A percentile compares a stretch with the other conserved stretches of the same genome.
Evolutionary conservation across 2,113 vertebrate genomes (phyloP).

Genomic region (Axis porcinus): DNA sequence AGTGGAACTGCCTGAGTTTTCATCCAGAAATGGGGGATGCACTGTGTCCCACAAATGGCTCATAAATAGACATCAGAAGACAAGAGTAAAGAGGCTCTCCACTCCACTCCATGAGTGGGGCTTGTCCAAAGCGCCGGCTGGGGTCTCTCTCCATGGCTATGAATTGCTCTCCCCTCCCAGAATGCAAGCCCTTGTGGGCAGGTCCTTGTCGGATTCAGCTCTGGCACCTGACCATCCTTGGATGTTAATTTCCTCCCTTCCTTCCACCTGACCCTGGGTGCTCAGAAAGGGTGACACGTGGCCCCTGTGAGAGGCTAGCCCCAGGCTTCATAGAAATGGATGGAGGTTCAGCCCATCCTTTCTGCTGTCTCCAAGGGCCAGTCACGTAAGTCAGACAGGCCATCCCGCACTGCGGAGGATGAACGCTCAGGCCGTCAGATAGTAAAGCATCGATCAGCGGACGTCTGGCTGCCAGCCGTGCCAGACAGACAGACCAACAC

Average conservation of each 20-base stretch:
- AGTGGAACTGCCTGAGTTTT: background rate
- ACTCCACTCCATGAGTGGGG: rapidly evolving
- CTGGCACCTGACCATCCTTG: rapidly evolving
- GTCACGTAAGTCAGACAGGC: background rate
- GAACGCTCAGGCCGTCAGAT: background rate
- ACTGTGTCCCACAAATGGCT: background rate
- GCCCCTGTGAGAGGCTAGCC: background rate
- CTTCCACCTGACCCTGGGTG: background rate
- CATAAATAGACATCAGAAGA: rapidly evolving
- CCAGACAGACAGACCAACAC: background rate
- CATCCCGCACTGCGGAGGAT: background rate
- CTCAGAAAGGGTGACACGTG: background rate
- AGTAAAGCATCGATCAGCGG: background rate
- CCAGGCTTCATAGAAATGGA: background rate
- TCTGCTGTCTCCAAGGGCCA: background rate
- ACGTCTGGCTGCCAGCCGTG: background rate
- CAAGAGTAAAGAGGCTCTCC: background rate
- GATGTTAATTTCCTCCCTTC: background rate
- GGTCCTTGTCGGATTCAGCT: background rate
- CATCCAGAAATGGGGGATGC: rapidly evolving
- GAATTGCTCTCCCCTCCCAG: background rate
- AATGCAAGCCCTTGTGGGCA: background rate
- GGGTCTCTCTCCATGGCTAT: rapidly evolving
- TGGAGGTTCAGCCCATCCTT: background rate
- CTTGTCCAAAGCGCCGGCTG: rapidly evolving